Evolutionary conservation across 2,797 vertebrate species (phyloP), one percentile per base, ranked within the genome.

Genomic region (Sphenopsis melanotis): DNA sequence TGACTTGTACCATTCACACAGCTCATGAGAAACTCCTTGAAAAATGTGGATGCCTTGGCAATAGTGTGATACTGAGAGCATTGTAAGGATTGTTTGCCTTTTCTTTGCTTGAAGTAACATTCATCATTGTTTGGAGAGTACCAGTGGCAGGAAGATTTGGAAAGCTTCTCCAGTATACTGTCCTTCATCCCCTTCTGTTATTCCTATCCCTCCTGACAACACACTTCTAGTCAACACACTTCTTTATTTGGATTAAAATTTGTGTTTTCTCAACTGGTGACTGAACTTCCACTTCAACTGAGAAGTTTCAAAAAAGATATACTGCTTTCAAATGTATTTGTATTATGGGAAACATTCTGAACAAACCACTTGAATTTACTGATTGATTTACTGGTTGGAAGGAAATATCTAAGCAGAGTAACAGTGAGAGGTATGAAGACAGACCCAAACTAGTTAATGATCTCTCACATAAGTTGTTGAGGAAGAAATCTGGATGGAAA

Each of bases 1-100:
- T 41, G 71, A n/a, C 63, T 87, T 46, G 32, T 42, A 29, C 21
- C 3, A 3, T 9, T 74, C 37, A 15, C 13, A 16, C 5, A 75
- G 36, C 50, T 75, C 65, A 53, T 13, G 22, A 81, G 46, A 83
- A 91, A 82, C 24, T 32, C 47, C 60, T 47, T 47, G 41, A 68
- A 77, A 83, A 89, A 89, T 8, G 20, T 39, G 39, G 32, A 26
- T 71, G 52, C 42, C 47, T 76, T 84, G 44, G 77, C 19, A 49
- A 32, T n/a, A 36, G 39, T 0, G 5, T 15, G 23, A 18, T 76
- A 0, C 2, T 59, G 65, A 60, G 57, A n/a, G 30, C 17, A n/a
- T 2, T 47, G 19, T 66, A 44, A 66, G 13, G 26, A 47, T 63
- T 11, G 6, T 56, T 77, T 52, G 44, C 52, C 42, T 90, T 68